Evolutionary conservation across 2,113 vertebrate species (phyloP).

Genomic region (Anhinga rufa): DNA sequence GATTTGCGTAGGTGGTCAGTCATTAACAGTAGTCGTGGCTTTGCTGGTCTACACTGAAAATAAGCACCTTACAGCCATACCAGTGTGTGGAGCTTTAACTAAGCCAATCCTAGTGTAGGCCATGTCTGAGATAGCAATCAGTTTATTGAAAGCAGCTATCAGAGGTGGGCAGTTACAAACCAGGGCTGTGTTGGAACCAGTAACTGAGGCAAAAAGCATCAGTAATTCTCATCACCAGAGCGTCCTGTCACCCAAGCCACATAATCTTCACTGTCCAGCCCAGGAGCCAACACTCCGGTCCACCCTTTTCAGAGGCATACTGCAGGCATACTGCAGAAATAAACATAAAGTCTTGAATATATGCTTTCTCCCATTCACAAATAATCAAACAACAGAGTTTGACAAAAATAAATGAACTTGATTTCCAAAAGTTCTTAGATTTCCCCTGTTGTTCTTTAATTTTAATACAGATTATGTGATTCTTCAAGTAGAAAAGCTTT

Average conservation of each 20-base stretch:
- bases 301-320: background rate
- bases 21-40: background rate
- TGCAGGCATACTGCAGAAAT: background rate
- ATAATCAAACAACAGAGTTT: background rate
- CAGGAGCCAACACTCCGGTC: background rate
- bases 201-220: background rate
- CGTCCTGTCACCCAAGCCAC: background rate
- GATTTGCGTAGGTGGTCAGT: constrained; percentile 14
- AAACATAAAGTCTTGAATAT: background rate
- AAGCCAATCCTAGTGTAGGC: background rate
- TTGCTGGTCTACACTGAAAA: background rate
- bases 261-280: background rate
- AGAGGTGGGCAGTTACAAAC: background rate
- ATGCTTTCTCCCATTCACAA: background rate
- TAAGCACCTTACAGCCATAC: background rate
- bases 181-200: background rate
- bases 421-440: background rate
- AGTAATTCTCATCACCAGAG: background rate
- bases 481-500: background rate
- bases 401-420: background rate
- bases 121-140: background rate
- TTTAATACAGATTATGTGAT: background rate
- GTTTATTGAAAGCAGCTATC: background rate
- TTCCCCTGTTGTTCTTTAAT: background rate
- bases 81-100: background rate